phyloP scores from a whole-genome alignment of 2,888 invertebrate genomes.

The Xestia xanthographa region DNA sequence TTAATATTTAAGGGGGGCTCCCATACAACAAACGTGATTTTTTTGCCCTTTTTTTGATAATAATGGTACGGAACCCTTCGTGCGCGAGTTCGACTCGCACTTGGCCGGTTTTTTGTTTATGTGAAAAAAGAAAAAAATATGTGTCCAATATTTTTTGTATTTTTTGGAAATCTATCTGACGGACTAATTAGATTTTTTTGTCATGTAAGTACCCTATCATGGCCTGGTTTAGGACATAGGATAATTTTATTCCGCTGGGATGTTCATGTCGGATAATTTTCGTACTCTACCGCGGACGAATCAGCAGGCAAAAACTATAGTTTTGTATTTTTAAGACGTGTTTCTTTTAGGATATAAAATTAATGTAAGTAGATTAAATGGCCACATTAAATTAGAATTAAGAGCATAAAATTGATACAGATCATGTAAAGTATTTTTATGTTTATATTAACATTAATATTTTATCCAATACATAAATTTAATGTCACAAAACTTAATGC shows the following conservation, averaged over 20 bases:
- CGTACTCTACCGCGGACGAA: not conserved
- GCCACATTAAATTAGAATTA: conserved; percentile 46
- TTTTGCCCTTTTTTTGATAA: too few species aligned
- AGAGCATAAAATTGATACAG: conserved; percentile 30
- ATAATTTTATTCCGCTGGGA: not conserved
- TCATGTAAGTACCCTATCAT: too few species aligned
- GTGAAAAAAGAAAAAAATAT: too few species aligned
- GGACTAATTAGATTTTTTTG: too few species aligned
- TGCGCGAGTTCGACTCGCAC: too few species aligned
- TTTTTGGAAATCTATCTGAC: too few species aligned
- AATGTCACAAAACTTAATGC: not conserved
- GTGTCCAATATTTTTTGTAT: too few species aligned
- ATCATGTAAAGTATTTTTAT: conserved; percentile 27
- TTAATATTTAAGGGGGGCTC: too few species aligned
- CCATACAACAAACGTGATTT: too few species aligned
- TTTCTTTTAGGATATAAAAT: conserved; percentile 6
- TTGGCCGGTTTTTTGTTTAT: too few species aligned
- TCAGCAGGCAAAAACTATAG: not conserved
- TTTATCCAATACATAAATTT: not conserved
- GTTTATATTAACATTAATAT: conserved; percentile 18
- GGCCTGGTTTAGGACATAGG: not conserved
- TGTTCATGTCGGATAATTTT: not conserved
- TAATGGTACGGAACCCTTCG: too few species aligned
- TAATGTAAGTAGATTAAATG: conserved; percentile 9
- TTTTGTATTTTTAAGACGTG: not conserved